Evolutionary conservation across 2,797 vertebrate genomes (phyloP).

Genomic region (Cirrhinus molitorella): DNA sequence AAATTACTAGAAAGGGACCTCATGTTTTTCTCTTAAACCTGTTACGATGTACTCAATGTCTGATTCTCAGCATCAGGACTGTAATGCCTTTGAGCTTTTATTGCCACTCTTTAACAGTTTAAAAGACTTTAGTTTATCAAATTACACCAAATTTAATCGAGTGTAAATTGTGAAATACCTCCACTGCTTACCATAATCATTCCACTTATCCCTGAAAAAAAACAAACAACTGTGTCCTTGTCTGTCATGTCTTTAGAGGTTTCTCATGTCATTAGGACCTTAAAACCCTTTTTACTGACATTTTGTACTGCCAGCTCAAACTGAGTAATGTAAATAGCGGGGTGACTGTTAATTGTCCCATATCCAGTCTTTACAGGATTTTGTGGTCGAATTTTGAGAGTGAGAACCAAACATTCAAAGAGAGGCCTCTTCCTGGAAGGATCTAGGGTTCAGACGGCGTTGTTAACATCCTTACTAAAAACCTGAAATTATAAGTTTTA

Average conservation of each 20-base stretch:
- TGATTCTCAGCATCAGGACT: not conserved
- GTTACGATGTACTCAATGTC: not conserved
- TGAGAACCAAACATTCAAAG: constrained; percentile 62
- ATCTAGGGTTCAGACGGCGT: not conserved
- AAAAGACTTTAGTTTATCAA: constrained; percentile 3
- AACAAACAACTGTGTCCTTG: not conserved
- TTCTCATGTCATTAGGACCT: constrained; percentile 1
- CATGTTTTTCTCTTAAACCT: not conserved
- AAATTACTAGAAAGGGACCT: not conserved
- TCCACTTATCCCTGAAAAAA: not conserved
- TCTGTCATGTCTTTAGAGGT: constrained; percentile 4
- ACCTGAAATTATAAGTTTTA: constrained; percentile 38
- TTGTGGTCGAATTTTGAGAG: constrained; percentile 60
- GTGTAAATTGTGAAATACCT: constrained; percentile 16
- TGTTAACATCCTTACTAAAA: constrained; percentile 35
- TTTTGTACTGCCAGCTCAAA: constrained; percentile 19
- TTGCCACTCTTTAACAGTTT: constrained; percentile 7
- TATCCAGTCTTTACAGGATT: constrained; percentile 68
- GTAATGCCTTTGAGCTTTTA: not conserved
- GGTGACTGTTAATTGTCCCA: constrained; percentile 65
- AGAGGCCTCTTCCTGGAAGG: constrained; percentile 18
- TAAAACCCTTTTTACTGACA: not conserved
- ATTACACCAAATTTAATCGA: constrained; percentile 21
- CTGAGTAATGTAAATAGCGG: constrained; percentile 11
- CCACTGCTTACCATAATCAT: not conserved